Base-by-base conservation (phyloP, 1,140 invertebrate genomes). In the Gryon sp. region DNA sequence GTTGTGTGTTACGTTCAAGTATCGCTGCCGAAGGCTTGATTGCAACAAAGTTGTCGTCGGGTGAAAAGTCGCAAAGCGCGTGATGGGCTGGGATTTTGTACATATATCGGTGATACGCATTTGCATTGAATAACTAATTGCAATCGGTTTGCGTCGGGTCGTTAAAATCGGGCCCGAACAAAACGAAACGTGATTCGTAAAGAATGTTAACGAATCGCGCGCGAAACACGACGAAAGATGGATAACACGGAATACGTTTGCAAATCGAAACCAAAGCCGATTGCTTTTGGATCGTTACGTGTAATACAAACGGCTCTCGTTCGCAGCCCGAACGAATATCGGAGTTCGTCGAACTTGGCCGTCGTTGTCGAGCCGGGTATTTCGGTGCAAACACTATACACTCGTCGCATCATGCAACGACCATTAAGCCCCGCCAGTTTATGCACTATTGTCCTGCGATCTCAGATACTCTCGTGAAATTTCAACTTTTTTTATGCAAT, bases 121-220 rank as follows among this genome's bases (percentile, higher is more conserved):
- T 75, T 75, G 55, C 62, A 75, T 75, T 63, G 63, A 76, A 65
- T 59, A 65, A 69, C 40, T 66, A 55, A 76, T 62, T 53, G 38
- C 55, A 19, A 32, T 55, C 46, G 43, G 43, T 34, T 43, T 41
- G 30, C 0, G 26, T 19, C 26, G 6, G 45, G 32, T 60, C 62
- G 46, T 78, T 69, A 60, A 57, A 62, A 73, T 65, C 41, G 50
- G 50, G 53, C 66, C 38, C 38, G 38, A 53, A 62, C 52, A 60
- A 60, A 78, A 60, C 62, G 48, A 45, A 79, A 63, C 76, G 76
- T 78, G 76, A 79, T 75, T 75, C 76, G 52, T 66, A 46, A 79
- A 79, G 76, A 79, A 79, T 79, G 70, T 79, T 79, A 79, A 75
- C 76, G 76, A 78, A 74, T 70, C n/a, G n/a, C 52, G 76, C 60